Evolutionary conservation across 2,113 vertebrate genomes (phyloP).

Genomic region (Eolophus roseicapilla): DNA sequence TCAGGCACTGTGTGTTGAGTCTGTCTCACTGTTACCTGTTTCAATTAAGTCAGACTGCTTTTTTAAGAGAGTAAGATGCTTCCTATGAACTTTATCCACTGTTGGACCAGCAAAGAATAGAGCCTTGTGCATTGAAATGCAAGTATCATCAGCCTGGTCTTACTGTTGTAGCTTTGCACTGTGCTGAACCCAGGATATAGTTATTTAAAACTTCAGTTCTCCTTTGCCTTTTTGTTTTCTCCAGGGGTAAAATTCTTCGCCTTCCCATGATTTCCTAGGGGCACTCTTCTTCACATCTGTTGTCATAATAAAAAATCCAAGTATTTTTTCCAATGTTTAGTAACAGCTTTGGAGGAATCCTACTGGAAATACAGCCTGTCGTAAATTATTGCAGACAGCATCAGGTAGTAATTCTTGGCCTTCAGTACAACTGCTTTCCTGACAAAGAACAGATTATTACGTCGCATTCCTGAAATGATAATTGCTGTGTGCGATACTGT

Average conservation of each 20-base stretch:
- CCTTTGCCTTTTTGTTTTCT: not conserved
- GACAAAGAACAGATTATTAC: constrained; percentile 1
- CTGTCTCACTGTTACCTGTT: not conserved
- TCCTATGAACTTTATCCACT: not conserved
- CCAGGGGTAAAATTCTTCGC: not conserved
- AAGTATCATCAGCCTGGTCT: not conserved
- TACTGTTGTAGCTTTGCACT: not conserved
- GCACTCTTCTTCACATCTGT: not conserved
- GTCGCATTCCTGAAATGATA: constrained; percentile 24
- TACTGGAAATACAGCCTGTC: not conserved
- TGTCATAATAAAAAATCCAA: constrained; percentile 40
- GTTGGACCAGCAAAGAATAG: not conserved
- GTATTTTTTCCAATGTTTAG: not conserved
- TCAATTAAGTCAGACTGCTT: not conserved
- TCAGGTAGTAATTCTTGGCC: not conserved
- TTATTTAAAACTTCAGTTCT: not conserved
- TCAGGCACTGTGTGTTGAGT: not conserved
- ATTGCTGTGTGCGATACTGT: not conserved
- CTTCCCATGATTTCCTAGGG: not conserved
- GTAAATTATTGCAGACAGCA: not conserved
- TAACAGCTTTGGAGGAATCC: constrained; percentile 15
- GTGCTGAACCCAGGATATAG: not conserved
- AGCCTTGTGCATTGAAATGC: not conserved
- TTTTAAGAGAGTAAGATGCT: not conserved
- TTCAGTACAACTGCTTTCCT: not conserved